A percentile compares a stretch with the other conserved stretches of the same genome.
Evolutionary conservation across 2,113 vertebrate genomes (phyloP).

Genomic region (Nerophis lumbriciformis): DNA sequence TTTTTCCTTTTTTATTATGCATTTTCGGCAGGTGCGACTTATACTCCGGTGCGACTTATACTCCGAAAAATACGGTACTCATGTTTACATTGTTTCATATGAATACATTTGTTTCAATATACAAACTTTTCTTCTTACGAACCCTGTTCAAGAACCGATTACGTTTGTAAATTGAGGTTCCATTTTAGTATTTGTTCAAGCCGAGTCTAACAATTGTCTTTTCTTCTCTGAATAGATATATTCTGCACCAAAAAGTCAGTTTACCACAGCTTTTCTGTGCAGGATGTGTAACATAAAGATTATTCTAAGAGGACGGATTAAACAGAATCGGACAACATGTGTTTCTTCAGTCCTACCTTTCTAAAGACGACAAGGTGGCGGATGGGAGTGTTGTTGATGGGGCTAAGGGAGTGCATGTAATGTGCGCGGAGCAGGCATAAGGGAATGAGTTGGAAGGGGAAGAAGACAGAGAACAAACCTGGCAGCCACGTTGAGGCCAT

Average conservation of each 20-base stretch:
- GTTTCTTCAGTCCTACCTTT: conserved; percentile 48
- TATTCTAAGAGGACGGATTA: background rate
- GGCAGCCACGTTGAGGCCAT: conserved; percentile 76
- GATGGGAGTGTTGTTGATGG: conserved; percentile 66
- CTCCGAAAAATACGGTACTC: too few relatives aligned
- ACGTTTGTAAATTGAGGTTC: too few relatives aligned
- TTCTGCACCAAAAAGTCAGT: conserved; percentile 32
- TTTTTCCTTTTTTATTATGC: too few relatives aligned
- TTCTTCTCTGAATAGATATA: conserved; percentile 43
- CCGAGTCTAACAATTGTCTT: conserved; percentile 42
- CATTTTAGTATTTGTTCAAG: conserved; percentile 54
- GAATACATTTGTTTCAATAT: too few relatives aligned
- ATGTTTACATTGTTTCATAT: too few relatives aligned
- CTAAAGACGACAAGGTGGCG: conserved; percentile 64
- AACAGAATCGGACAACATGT: conserved; percentile 35
- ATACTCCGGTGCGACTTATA: too few relatives aligned
- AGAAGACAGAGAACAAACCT: conserved; percentile 73
- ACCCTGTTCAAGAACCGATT: too few relatives aligned
- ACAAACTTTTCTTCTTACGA: too few relatives aligned
- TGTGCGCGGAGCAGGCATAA: conserved; percentile 67
- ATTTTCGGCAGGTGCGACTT: too few relatives aligned
- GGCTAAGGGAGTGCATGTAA: conserved; percentile 70
- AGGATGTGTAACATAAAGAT: too few relatives aligned
- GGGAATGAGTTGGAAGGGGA: conserved; percentile 70
- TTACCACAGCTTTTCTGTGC: conserved; percentile 25